Base-by-base conservation (phyloP, 2,888 invertebrate genomes). In the Eupithecia vulgata region DNA sequence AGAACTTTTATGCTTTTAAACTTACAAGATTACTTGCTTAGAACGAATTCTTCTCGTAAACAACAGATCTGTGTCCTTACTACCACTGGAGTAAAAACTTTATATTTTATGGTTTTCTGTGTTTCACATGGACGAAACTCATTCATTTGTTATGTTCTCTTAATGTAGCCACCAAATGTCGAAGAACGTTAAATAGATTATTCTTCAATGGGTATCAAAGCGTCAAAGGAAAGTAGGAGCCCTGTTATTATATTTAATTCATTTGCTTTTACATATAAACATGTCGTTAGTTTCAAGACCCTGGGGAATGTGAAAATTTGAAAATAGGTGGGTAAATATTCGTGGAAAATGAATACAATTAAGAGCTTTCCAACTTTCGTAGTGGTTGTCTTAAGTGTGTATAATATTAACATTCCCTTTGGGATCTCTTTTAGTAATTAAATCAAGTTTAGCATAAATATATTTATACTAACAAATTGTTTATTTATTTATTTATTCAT, bases 181-280 rank as follows among this genome's bases (percentile, higher is more conserved):
- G 73, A 71, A 65, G 70, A 75, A 73, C 75, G 77, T 69, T 6
- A 68, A 77, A 78, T 57, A 67, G 70, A 76, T 78, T 73, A 79
- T 70, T 72, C 61, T 78, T 66, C 71, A 76, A 78, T 75, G 68
- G 70, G 59, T 70, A 74, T 75, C 68, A 77, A 72, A 75, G 69
- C 76, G 72, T 76, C 75, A 75, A 77, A 75, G 78, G 74, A 76
- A 76, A 71, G 67, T 65, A 70, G 69, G 42, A 74, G 64, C 68
- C 61, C 40, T 59, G 73, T 68, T 67, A 72, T 74, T 76, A 71
- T 71, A 76, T 75, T 45, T 75, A 76, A 75, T 73, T 73, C 72
- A 77, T 66, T 71, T 70, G 52, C 72, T 72, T 72, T 77, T 71
- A 75, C 71, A 75, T 76, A 76, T 75, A 75, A 76, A 71, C 61